Base-by-base conservation (phyloP, 2,888 invertebrate genomes). In the Eledone cirrhosa region DNA sequence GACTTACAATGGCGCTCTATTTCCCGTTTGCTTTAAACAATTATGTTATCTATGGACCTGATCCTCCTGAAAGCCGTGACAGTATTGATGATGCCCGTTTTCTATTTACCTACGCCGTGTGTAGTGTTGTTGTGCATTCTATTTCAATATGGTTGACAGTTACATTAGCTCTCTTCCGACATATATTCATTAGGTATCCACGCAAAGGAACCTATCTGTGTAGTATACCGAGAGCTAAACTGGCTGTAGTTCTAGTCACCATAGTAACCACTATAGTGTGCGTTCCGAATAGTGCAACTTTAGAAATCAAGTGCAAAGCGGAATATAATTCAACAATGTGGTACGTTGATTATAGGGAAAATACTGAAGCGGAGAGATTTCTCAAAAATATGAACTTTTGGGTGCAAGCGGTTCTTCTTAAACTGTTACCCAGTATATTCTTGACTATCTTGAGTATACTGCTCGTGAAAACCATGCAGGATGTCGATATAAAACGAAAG, bases 111-210 rank as follows among this genome's bases (percentile, higher is more conserved):
- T 97, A 97, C 90, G 96, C 96, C 63, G 94, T 96, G 87, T 96
- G 97, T 90, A 94, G 95, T 63, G 97, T 97, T 91, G 93, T 95
- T 77, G 93, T 95, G 81, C 96, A 96, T 90, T 97, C 97, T 4
- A 95, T 97, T 83, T 96, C 97, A 4, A 97, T 97, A 84, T 97
- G 96, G 94, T 91, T 98, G 84, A 98, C 98, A 0, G 95, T 98
- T 1, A 95, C 96, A 0, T 91, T 98, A 80, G 98, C 98, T 0
- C 94, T 98, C 5, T 98, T 98, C 96, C 93, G 98, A 14, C 97
- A 96, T 89, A 87, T 89, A 27, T 91, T 90, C 78, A 90, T 92
- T 69, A 83, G 85, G 11, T 89, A 87, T 89, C 97, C 97, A 0
- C 94, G 95, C 83, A 93, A 93, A 85, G 96, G 95, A 87, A 93